Evolutionary conservation across 2,113 vertebrate genomes (phyloP).

Genomic region (Brienomyrus longianalis): DNA sequence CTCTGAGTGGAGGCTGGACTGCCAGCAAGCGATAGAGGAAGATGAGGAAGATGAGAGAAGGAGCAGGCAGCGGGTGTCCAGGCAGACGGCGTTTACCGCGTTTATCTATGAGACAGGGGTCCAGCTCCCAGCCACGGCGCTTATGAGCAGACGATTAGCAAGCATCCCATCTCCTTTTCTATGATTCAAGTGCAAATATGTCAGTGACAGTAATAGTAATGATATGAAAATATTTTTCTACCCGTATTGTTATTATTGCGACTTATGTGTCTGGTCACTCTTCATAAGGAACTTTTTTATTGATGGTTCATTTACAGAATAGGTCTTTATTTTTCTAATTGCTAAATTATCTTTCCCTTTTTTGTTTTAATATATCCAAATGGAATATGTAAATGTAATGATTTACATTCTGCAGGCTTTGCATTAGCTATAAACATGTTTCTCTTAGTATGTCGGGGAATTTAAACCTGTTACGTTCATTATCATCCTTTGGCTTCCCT

Average conservation of each 20-base stretch:
- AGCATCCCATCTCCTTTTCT: conserved; percentile 6
- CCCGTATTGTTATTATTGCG: conserved; percentile 12
- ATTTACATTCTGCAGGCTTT: conserved; percentile 3
- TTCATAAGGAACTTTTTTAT: conserved; percentile 16
- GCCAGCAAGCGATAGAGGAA: conserved; percentile 64
- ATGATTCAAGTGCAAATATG: conserved; percentile 8
- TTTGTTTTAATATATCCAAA: conserved; percentile 10
- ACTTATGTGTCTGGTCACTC: conserved; percentile 12
- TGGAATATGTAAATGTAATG: conserved; percentile 10
- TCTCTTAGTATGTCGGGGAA: neutral
- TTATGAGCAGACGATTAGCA: neutral
- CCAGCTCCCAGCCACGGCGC: conserved; percentile 31
- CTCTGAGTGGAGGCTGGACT: conserved; percentile 68
- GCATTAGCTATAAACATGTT: neutral
- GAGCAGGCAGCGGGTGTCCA: conserved; percentile 34
- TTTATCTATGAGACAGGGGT: conserved; percentile 33
- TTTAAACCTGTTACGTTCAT: neutral
- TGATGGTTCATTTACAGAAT: conserved; percentile 20
- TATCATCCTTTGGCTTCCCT: neutral
- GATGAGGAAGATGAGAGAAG: conserved; percentile 32
- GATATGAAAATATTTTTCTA: conserved; percentile 18
- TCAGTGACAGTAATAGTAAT: conserved; percentile 19
- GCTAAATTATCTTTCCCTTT: conserved; percentile 12
- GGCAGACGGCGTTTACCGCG: conserved; percentile 49
- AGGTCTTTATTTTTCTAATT: conserved; percentile 23